These are phyloP conservation scores for Listronotus oregonensis DNA, from an alignment of 1,140 invertebrate genomes.

Conservation along the genomic window DNA sequence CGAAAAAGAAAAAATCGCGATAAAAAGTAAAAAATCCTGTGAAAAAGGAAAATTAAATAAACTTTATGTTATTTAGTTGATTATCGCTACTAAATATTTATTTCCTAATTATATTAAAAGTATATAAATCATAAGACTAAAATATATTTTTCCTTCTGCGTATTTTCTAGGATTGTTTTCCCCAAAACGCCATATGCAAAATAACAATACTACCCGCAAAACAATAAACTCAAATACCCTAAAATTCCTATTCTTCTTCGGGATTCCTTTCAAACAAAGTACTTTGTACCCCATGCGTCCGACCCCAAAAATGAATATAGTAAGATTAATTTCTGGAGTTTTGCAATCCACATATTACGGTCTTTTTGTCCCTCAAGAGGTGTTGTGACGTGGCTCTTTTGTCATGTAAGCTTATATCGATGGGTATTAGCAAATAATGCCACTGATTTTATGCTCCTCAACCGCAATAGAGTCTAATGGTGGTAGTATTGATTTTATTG, in stretches of 20 bases:
- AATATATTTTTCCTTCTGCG: too few relatives aligned
- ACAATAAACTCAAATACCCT: conserved; percentile 19
- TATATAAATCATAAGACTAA: too few relatives aligned
- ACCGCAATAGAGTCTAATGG: conserved; percentile 19
- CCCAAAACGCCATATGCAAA: conserved; percentile 21
- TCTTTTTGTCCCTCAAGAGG: conserved; percentile 36
- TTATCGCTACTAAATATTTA: too few relatives aligned
- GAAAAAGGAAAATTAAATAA: too few relatives aligned
- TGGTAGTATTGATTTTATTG: conserved; percentile 27
- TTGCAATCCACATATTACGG: conserved; percentile 29
- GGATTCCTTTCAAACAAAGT: conserved; percentile 22
- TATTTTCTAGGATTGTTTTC: too few relatives aligned
- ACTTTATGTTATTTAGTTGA: too few relatives aligned
- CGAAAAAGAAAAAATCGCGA: too few relatives aligned
- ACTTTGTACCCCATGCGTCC: conserved; percentile 13
- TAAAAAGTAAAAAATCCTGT: too few relatives aligned
- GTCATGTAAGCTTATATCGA: conserved; percentile 29
- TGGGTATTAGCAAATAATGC: conserved; percentile 37
- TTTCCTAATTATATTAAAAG: too few relatives aligned
- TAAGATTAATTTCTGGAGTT: conserved; percentile 35
- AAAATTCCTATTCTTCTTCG: conserved; percentile 20
- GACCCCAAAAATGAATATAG: conserved; percentile 19
- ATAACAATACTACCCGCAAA: conserved; percentile 10
- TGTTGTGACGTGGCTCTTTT: conserved; percentile 37
- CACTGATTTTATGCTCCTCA: conserved; percentile 22